These are phyloP conservation scores for Mythimna albipuncta DNA, from an alignment of 2,888 invertebrate species.

Conservation along the genomic window DNA sequence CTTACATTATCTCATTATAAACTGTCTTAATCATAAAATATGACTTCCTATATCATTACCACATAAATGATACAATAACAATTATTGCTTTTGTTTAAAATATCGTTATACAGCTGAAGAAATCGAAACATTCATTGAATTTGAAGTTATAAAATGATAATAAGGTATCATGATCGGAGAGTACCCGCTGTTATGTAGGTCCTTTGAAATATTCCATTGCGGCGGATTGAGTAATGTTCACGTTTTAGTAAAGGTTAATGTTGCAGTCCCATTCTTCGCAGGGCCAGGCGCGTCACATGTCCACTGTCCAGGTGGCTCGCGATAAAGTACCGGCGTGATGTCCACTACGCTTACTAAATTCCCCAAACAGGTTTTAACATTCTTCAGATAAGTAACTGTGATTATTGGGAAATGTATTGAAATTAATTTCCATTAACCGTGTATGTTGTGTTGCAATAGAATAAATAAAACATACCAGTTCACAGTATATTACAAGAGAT, in stretches of 20 bases:
- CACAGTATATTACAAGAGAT: slow-evolving; percentile 50
- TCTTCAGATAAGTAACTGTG: slow-evolving; percentile 74
- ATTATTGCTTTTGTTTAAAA: slow-evolving; percentile 25
- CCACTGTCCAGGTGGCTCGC: slow-evolving; percentile 37
- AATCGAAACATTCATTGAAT: slow-evolving; percentile 17
- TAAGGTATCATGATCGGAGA: slow-evolving; percentile 28
- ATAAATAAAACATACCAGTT: slow-evolving; percentile 58
- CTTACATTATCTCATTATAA: slow-evolving; percentile 62
- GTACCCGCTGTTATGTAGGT: slow-evolving; percentile 51
- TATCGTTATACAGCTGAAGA: slow-evolving; percentile 22
- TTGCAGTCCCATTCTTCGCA: slow-evolving; percentile 58
- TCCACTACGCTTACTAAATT: slow-evolving; percentile 73
- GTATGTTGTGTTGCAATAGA: slow-evolving; percentile 59
- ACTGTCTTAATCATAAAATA: slow-evolving; percentile 36
- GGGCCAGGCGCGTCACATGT: slow-evolving; percentile 12
- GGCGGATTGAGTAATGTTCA: slow-evolving; percentile 58
- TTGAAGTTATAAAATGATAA: slow-evolving; percentile 14
- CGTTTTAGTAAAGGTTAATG: slow-evolving; percentile 63
- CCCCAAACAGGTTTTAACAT: slow-evolving; percentile 79
- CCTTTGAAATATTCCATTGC: slow-evolving; percentile 54
- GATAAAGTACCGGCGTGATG: slow-evolving; percentile 53
- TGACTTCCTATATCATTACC: slow-evolving; percentile 34
- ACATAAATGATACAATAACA: slow-evolving; percentile 33
- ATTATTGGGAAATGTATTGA: slow-evolving; percentile 80
- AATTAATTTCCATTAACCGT: slow-evolving; percentile 75